Conservation (phyloP, 2,888 invertebrate genomes). For the Sinohyriopsis cumingii region DNA sequence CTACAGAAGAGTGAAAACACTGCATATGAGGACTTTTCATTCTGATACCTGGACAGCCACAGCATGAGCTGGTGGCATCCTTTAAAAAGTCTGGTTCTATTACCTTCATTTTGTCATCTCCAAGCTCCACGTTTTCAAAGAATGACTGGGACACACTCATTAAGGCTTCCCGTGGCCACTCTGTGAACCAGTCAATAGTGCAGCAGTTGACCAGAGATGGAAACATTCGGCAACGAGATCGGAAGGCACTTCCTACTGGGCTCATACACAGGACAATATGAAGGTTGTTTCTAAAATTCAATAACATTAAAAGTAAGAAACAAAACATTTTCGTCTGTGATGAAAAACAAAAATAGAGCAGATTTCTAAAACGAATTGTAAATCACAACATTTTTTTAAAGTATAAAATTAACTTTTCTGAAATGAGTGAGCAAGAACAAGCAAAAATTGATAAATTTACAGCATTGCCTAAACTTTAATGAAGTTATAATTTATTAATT, state of each 20-base stretch:
- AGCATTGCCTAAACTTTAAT: no score
- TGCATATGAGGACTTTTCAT: no score
- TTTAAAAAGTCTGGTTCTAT: background rate
- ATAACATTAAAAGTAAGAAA: background rate
- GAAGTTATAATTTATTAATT: no score
- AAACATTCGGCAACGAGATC: constrained; percentile 76
- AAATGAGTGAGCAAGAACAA: background rate
- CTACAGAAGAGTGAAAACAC: no score
- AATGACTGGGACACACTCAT: constrained; percentile 84
- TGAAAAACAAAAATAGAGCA: background rate
- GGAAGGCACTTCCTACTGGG: constrained; percentile 90
- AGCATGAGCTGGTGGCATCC: background rate
- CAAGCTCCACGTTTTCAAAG: constrained; percentile 77
- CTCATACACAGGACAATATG: constrained; percentile 93
- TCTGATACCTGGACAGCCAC: no score
- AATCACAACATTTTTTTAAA: background rate
- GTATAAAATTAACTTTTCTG: background rate
- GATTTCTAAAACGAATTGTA: background rate
- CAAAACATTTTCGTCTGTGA: background rate
- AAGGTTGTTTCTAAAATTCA: constrained; percentile 79
- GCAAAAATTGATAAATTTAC: background rate
- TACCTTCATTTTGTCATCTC: constrained; percentile 74
- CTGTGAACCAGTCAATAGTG: constrained; percentile 76
- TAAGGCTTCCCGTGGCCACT: constrained; percentile 92
- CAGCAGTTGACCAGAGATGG: constrained; percentile 73